Evolutionary conservation across 1,140 invertebrate species (phyloP).

Genomic region (Holotrichia oblita): DNA sequence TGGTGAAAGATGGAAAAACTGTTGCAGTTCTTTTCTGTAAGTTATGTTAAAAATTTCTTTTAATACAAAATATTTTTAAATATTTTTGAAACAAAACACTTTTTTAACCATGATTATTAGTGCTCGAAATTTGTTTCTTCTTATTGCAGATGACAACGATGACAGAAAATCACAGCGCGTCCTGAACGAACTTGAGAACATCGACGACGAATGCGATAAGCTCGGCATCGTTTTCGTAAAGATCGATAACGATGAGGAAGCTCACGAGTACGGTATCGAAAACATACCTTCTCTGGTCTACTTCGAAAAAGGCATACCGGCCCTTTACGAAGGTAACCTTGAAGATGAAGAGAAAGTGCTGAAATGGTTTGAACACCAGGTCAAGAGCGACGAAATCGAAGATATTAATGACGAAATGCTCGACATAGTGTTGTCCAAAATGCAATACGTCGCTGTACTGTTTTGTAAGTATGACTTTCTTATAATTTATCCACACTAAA

Average conservation of each 20-base stretch:
- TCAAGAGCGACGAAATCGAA: conserved; percentile 91
- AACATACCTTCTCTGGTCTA: conserved; percentile 86
- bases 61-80: conserved; percentile 2
- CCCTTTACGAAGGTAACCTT: conserved; percentile 87
- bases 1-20: conserved; percentile 88
- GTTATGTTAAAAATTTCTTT: conserved; percentile 58
- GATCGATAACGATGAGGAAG: conserved; percentile 90
- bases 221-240: conserved; percentile 91
- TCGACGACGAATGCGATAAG: conserved; percentile 92
- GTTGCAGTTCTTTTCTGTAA: conserved; percentile 93
- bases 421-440: conserved; percentile 89
- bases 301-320: conserved; percentile 91
- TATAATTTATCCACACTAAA: no score
- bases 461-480: conserved; percentile 78
- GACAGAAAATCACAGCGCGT: conserved; percentile 88
- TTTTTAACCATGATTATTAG: no score
- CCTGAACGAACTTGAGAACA: conserved; percentile 91
- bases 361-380: conserved; percentile 86
- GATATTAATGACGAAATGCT: conserved; percentile 95
- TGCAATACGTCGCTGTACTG: conserved; percentile 86
- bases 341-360: conserved; percentile 92
- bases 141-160: conserved; percentile 84
- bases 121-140: not conserved
- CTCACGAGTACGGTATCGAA: conserved; percentile 90
- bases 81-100: no score